phyloP scores from a whole-genome alignment of 1,140 invertebrate species.

The Aphelinus atriplicis region DNA sequence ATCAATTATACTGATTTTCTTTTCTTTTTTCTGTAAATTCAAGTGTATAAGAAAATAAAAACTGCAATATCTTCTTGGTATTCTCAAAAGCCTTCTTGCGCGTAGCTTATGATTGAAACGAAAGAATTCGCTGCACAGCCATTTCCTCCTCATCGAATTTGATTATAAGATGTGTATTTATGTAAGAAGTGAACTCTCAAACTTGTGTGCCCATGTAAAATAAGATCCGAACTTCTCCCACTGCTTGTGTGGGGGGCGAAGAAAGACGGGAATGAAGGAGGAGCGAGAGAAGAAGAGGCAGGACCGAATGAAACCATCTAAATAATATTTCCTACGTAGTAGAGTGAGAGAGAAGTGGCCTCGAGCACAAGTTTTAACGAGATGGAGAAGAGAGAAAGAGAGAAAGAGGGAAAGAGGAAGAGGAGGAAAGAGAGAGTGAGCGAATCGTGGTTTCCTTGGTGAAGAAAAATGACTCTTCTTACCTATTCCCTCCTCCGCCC shows the following conservation, averaged over 20 bases:
- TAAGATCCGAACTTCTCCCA: constrained; percentile 43
- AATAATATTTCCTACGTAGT: constrained; percentile 57
- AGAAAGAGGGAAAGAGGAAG: constrained; percentile 41
- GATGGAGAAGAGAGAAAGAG: constrained; percentile 51
- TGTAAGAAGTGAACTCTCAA: constrained; percentile 45
- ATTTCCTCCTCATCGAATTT: constrained; percentile 43
- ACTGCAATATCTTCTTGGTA: not conserved
- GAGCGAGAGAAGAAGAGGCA: constrained; percentile 21
- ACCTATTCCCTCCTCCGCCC: constrained; percentile 5
- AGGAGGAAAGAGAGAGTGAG: constrained; percentile 38
- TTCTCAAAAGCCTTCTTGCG: too few species aligned
- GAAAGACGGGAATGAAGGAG: not conserved
- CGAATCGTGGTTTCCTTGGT: constrained; percentile 40
- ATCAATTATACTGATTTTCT: not conserved
- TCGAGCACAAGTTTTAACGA: constrained; percentile 58
- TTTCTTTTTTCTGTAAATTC: not conserved
- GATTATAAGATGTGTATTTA: constrained; percentile 53
- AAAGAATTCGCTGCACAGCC: not conserved
- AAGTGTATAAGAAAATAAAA: not conserved
- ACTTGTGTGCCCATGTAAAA: constrained; percentile 46
- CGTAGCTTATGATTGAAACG: constrained; percentile 7
- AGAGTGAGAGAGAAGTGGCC: constrained; percentile 29
- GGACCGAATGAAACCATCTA: constrained; percentile 50
- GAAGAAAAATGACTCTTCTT: constrained; percentile 44
- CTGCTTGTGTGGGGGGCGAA: constrained; percentile 19